Conservation (phyloP, 2,888 invertebrate species). For the Stenichneumon culpator region DNA sequence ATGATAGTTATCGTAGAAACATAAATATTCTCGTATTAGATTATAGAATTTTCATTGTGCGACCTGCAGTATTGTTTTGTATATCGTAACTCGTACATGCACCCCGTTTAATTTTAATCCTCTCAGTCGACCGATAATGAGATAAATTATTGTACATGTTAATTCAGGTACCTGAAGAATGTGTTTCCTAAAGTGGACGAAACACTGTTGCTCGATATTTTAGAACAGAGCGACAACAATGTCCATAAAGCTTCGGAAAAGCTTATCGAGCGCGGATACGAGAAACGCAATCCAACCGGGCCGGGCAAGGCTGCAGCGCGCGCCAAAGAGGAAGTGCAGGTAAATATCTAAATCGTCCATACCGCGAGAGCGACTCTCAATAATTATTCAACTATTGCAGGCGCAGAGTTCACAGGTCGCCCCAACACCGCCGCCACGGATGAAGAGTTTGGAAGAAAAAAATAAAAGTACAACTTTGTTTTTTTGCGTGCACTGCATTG, state of each 20-base stretch:
- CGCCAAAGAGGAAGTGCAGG: conserved; percentile 80
- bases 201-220: conserved; percentile 92
- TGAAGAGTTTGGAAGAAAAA: conserved; percentile 91
- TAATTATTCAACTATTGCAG: conserved; percentile 59
- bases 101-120: conserved; percentile 44
- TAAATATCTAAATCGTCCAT: conserved; percentile 7
- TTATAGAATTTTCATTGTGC: conserved; percentile 51
- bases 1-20: conserved; percentile 48
- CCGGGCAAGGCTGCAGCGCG: conserved; percentile 86
- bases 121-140: conserved; percentile 24
- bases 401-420: conserved; percentile 72
- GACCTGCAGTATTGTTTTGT: conserved; percentile 57
- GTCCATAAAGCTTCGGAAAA: conserved; percentile 95
- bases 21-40: conserved; percentile 50
- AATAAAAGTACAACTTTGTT: conserved; percentile 81
- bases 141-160: conserved; percentile 53
- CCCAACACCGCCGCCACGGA: conserved; percentile 87
- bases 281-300: conserved; percentile 90
- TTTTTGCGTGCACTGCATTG: neutral
- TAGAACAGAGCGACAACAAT: conserved; percentile 95
- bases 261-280: conserved; percentile 92
- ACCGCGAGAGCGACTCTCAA: neutral
- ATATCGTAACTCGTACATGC: conserved; percentile 61
- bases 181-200: conserved; percentile 97
- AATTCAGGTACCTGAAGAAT: conserved; percentile 93